A percentile compares a stretch with the other conserved stretches of the same genome.
phyloP scores from a whole-genome alignment of 1,140 invertebrate species.

The Eumeta japonica region DNA sequence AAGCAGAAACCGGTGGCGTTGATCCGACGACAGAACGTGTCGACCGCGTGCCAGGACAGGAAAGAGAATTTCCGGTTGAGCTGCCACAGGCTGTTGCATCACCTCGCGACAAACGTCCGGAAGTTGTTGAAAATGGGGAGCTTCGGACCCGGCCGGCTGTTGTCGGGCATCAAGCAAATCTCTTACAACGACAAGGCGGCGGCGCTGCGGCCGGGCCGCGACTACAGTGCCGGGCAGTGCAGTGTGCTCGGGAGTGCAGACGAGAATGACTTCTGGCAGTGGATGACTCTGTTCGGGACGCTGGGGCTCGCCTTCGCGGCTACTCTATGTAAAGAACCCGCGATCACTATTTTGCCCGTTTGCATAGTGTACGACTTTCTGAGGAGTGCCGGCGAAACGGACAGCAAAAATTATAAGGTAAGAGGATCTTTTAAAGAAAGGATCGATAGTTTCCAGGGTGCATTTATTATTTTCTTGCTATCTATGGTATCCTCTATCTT shows the following conservation, averaged over 20 bases:
- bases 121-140: constrained; percentile 37
- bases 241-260: constrained; percentile 45
- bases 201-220: constrained; percentile 25
- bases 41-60: constrained; percentile 3
- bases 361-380: constrained; percentile 77
- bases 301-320: constrained; percentile 66
- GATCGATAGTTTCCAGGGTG: constrained; percentile 16
- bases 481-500: background rate
- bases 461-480: background rate
- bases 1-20: background rate
- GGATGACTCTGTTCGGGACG: constrained; percentile 60
- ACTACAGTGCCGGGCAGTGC: constrained; percentile 47
- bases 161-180: constrained; percentile 17
- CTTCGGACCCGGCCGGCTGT: constrained; percentile 38
- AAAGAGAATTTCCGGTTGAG: constrained; percentile 39
- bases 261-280: constrained; percentile 48
- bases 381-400: constrained; percentile 45
- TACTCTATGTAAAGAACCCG: constrained; percentile 88
- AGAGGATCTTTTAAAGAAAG: constrained; percentile 15
- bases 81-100: constrained; percentile 41
- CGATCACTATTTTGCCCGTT: constrained; percentile 85
- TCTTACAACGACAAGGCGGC: constrained; percentile 33
- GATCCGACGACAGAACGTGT: background rate
- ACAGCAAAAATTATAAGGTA: constrained; percentile 52
- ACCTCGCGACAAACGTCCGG: constrained; percentile 41